These are phyloP conservation scores for Ciconia maguari DNA, from an alignment of 2,113 vertebrate genomes.

Conservation along the genomic window DNA sequence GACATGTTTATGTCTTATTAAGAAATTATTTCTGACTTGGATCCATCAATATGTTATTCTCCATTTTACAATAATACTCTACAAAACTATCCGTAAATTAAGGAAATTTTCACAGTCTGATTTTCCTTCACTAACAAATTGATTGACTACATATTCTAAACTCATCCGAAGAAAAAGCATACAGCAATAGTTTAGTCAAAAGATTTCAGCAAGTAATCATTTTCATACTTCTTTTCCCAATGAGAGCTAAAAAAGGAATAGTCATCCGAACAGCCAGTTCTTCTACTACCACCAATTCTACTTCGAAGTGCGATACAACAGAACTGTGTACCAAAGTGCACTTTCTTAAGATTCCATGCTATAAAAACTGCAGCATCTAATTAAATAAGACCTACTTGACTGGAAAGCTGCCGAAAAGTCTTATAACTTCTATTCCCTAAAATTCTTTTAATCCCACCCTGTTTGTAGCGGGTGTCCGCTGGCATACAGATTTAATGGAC, in stretches of 20 bases:
- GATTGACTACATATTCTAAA: not conserved
- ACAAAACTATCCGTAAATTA: not conserved
- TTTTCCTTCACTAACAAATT: not conserved
- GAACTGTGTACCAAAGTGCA: slow-evolving; percentile 20
- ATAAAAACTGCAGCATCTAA: slow-evolving; percentile 41
- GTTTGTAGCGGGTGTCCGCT: not conserved
- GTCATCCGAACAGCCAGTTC: slow-evolving; percentile 28
- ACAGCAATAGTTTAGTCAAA: not conserved
- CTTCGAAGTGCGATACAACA: slow-evolving; percentile 33
- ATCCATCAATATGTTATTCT: not conserved
- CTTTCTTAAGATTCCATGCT: slow-evolving; percentile 27
- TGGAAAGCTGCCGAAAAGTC: not conserved
- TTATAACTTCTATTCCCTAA: not conserved
- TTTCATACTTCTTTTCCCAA: slow-evolving; percentile 27
- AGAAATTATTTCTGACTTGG: not conserved
- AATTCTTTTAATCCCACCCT: not conserved
- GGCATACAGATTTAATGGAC: not conserved
- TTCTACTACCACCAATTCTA: slow-evolving; percentile 1
- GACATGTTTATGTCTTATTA: not conserved
- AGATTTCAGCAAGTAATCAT: slow-evolving; percentile 4
- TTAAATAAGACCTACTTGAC: slow-evolving; percentile 52
- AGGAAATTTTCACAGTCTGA: not conserved
- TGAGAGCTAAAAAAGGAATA: slow-evolving; percentile 26
- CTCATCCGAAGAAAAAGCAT: not conserved
- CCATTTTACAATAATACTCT: not conserved